Conservation (phyloP, 2,888 invertebrate genomes). For the Octonoba sinensis region DNA sequence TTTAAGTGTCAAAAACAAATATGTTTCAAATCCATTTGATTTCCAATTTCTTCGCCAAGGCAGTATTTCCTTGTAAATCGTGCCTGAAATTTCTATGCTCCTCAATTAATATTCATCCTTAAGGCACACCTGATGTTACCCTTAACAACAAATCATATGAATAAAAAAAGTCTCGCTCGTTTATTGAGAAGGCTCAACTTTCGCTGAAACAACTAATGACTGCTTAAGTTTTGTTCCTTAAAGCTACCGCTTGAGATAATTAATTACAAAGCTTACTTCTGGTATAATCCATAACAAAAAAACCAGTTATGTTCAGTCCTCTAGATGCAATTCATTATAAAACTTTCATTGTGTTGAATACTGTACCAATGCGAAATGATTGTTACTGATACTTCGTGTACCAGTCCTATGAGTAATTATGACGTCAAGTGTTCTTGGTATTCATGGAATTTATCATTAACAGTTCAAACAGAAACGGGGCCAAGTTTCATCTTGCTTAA, state of each 20-base stretch:
- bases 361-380: no score
- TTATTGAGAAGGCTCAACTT: conserved; percentile 29
- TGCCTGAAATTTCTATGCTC: neutral
- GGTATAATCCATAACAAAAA: neutral
- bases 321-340: conserved; percentile 29
- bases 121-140: neutral
- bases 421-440: conserved; percentile 23
- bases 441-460: conserved; percentile 44
- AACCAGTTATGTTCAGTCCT: conserved; percentile 23
- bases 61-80: conserved; percentile 23
- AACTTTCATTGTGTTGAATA: no score
- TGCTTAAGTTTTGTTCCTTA: conserved; percentile 26
- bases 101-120: conserved; percentile 30
- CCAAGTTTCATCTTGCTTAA: no score
- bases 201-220: conserved; percentile 37
- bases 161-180: conserved; percentile 19
- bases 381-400: no score
- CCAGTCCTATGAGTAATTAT: conserved; percentile 23
- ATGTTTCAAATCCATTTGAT: no score
- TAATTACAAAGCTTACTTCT: conserved; percentile 46
- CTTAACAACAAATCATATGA: conserved; percentile 26
- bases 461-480: neutral
- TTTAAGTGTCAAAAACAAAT: no score
- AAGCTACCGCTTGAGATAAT: conserved; percentile 44
- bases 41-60: neutral